These are phyloP conservation scores for Kryptolebias marmoratus DNA, from an alignment of 2,113 vertebrate genomes.

Conservation along the genomic window DNA sequence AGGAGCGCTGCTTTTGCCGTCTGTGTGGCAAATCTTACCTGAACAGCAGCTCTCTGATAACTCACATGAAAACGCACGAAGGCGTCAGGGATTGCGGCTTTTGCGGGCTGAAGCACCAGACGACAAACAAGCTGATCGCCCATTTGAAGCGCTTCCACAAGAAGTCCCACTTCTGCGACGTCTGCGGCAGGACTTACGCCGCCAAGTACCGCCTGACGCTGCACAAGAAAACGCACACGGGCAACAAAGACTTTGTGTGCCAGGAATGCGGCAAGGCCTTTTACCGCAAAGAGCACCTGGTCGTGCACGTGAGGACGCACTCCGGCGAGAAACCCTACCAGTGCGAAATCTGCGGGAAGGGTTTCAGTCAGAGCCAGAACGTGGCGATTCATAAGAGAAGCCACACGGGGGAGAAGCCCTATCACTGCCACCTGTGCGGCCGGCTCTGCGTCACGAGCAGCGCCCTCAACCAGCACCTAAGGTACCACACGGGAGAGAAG, in stretches of 20 bases:
- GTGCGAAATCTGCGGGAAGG: neutral
- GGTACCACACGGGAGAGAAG: neutral
- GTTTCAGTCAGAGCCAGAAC: neutral
- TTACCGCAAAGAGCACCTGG: neutral
- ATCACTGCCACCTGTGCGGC: neutral
- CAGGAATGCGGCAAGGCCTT: neutral
- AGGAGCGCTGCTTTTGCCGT: neutral
- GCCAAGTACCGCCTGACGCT: neutral
- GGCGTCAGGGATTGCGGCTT: neutral
- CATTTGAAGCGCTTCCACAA: neutral
- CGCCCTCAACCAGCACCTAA: neutral
- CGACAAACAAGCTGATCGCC: neutral
- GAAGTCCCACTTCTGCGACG: neutral
- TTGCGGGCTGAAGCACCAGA: neutral
- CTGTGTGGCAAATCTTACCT: neutral
- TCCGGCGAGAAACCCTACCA: neutral
- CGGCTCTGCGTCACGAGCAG: neutral
- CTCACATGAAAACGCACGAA: neutral
- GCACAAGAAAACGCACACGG: neutral
- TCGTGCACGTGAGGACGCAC: neutral
- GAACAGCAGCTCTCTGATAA: neutral
- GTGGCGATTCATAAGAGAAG: neutral
- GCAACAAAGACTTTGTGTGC: neutral
- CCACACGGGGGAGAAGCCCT: neutral
- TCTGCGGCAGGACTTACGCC: neutral